phyloP scores from a whole-genome alignment of 2,797 vertebrate genomes.

The Lutjanus argentimaculatus region DNA sequence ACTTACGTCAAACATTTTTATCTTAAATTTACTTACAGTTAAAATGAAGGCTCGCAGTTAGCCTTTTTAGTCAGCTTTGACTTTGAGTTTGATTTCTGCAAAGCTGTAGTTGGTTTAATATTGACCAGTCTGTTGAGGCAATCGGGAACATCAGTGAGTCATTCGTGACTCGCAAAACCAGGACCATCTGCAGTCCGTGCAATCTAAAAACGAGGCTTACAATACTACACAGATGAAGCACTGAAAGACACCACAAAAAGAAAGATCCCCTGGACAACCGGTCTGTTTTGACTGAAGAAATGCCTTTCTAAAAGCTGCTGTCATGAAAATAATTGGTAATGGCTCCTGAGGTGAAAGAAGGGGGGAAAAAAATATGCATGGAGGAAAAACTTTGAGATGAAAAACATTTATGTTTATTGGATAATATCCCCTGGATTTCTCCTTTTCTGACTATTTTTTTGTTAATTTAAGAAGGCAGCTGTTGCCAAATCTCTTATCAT shows the following conservation, averaged over 20 bases:
- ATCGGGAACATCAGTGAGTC: not conserved
- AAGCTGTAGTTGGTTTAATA: not conserved
- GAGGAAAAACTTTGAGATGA: constrained; percentile 21
- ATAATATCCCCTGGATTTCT: constrained; percentile 32
- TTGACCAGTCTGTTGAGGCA: no score
- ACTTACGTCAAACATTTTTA: not conserved
- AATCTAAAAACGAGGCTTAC: constrained; percentile 3
- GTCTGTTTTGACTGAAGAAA: constrained; percentile 21
- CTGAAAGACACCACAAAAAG: constrained; percentile 4
- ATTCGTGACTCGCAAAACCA: not conserved
- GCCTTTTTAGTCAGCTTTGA: not conserved
- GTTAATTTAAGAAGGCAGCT: constrained; percentile 50
- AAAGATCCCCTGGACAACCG: constrained; percentile 1
- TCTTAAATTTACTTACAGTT: not conserved
- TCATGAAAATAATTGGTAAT: constrained; percentile 20
- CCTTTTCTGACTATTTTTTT: constrained; percentile 35
- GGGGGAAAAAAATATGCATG: constrained; percentile 5
- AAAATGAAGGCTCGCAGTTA: not conserved
- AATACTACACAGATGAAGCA: not conserved
- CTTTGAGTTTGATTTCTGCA: not conserved
- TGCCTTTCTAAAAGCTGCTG: constrained; percentile 24
- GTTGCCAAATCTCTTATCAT: constrained; percentile 38
- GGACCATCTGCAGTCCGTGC: not conserved
- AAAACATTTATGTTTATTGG: constrained; percentile 28
- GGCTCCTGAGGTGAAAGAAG: constrained; percentile 27